phyloP scores from a whole-genome alignment of 1,140 invertebrate species.

The Nymphalis io region DNA sequence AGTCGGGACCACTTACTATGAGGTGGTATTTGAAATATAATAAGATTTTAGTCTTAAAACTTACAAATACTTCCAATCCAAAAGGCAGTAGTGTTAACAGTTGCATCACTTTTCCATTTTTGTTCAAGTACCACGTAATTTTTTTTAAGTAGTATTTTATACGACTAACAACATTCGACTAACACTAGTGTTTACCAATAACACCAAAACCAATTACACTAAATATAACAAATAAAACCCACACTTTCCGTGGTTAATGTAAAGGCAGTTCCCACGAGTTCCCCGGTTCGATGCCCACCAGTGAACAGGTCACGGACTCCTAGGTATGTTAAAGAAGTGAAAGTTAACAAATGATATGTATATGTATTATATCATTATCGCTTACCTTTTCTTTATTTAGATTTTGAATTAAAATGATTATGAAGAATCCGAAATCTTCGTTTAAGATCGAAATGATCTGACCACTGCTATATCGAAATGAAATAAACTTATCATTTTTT shows the following conservation, averaged over 20 bases:
- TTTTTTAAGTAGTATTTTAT: too few species aligned
- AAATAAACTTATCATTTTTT: too few species aligned
- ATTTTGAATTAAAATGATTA: background rate
- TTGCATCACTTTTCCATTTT: too few species aligned
- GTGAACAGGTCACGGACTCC: slow-evolving; percentile 45
- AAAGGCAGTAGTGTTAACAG: too few species aligned
- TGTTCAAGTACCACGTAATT: too few species aligned
- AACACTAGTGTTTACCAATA: background rate
- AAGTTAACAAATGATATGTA: slow-evolving; percentile 32
- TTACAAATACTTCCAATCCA: too few species aligned
- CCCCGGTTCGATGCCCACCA: slow-evolving; percentile 46
- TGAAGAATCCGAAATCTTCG: background rate
- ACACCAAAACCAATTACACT: background rate
- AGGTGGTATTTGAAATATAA: too few species aligned
- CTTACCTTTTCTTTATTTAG: background rate
- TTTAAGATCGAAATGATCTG: too few species aligned
- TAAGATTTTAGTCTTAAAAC: too few species aligned
- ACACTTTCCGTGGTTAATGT: slow-evolving; percentile 15
- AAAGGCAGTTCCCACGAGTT: slow-evolving; percentile 44
- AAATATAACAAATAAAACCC: slow-evolving; percentile 5
- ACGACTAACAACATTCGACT: background rate
- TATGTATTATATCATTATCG: slow-evolving; percentile 12
- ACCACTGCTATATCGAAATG: too few species aligned
- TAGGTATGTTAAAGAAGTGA: slow-evolving; percentile 33
- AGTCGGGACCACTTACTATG: too few species aligned